phyloP scores from a whole-genome alignment of 2,797 vertebrate species.

The Lates japonicus region DNA sequence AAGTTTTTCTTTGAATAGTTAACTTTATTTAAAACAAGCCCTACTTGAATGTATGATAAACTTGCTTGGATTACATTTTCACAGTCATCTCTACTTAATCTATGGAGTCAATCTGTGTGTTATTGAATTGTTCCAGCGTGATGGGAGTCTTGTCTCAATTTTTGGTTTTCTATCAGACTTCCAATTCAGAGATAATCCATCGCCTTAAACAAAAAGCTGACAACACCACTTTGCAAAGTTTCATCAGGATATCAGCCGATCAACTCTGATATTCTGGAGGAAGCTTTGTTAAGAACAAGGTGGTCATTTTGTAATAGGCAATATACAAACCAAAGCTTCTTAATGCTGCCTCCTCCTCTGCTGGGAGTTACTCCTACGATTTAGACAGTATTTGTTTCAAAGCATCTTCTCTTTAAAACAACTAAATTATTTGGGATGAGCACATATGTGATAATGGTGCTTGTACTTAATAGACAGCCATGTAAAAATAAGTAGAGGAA shows the following conservation, averaged over 20 bases:
- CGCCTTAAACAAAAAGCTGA: constrained; percentile 7
- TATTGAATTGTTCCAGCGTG: not conserved
- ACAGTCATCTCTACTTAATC: not conserved
- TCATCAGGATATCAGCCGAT: not conserved
- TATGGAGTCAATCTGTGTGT: constrained; percentile 12
- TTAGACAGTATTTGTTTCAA: not conserved
- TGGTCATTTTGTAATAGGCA: not conserved
- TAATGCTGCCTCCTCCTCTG: not conserved
- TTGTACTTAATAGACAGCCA: not conserved
- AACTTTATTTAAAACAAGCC: constrained; percentile 9
- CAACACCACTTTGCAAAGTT: not conserved
- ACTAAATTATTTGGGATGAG: not conserved
- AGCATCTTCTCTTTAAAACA: not conserved
- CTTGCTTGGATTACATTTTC: not conserved
- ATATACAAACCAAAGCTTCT: constrained; percentile 12
- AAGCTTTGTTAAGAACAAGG: not conserved
- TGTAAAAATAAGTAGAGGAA: not conserved
- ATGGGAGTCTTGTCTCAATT: constrained; percentile 12
- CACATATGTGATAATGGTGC: not conserved
- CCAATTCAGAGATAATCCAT: constrained; percentile 7
- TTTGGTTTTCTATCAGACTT: constrained; percentile 17
- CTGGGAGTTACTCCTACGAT: not conserved
- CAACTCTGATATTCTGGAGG: not conserved
- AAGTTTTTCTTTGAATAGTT: not conserved
- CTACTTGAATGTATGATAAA: constrained; percentile 35